Evolutionary conservation across 1,140 invertebrate species (phyloP).

Genomic region (Ostrea denselamellosa): DNA sequence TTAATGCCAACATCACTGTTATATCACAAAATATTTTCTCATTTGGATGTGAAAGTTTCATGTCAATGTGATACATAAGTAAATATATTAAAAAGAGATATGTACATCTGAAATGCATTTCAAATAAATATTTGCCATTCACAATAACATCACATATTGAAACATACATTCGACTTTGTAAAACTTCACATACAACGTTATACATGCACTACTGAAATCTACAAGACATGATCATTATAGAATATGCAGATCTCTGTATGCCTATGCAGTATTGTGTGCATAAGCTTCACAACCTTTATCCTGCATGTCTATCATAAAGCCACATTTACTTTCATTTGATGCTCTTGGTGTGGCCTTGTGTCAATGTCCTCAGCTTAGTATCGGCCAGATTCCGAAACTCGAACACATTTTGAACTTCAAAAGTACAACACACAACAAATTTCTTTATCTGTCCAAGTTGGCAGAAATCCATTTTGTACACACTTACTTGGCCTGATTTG

Average conservation of each 20-base stretch:
- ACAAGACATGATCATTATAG: neutral
- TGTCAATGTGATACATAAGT: neutral
- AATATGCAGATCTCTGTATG: neutral
- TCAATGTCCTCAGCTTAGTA: neutral
- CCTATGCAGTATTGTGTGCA: neutral
- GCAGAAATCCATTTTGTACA: conserved; percentile 31
- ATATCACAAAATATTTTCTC: too few species aligned
- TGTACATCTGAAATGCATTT: neutral
- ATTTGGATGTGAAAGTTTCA: neutral
- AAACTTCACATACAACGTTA: neutral
- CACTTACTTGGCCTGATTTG: neutral
- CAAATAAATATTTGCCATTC: conserved; percentile 38
- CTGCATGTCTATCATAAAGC: neutral
- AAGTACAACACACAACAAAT: conserved; percentile 7
- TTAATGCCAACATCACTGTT: neutral
- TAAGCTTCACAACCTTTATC: neutral
- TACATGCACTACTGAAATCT: conserved; percentile 6
- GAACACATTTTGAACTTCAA: conserved; percentile 21
- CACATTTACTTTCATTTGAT: too few species aligned
- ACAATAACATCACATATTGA: conserved; percentile 22
- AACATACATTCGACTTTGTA: neutral
- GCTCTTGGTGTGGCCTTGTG: too few species aligned
- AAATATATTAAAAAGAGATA: conserved; percentile 5
- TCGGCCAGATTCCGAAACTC: neutral
- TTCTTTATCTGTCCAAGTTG: conserved; percentile 7